phyloP scores from a whole-genome alignment of 2,113 vertebrate species.

The Bubo scandiacus region DNA sequence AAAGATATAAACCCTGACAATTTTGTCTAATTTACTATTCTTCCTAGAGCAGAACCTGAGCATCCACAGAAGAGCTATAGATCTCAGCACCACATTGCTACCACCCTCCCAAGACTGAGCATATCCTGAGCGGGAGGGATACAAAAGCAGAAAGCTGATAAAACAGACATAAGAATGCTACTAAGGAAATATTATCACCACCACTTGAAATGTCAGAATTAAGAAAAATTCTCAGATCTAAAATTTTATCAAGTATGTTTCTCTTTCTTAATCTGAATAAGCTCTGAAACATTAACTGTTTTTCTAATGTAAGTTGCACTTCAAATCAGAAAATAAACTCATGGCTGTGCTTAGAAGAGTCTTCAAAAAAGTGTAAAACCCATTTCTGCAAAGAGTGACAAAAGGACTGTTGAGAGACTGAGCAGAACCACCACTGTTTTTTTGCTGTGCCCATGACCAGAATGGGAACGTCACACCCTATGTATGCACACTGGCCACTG shows the following conservation, averaged over 20 bases:
- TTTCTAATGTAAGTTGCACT: background rate
- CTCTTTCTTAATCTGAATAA: background rate
- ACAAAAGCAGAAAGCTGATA: background rate
- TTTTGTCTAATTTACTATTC: background rate
- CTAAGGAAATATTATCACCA: background rate
- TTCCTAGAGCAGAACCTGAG: background rate
- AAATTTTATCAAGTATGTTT: background rate
- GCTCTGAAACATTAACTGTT: background rate
- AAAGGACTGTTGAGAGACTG: background rate
- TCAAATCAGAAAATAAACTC: background rate
- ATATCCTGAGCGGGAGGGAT: background rate
- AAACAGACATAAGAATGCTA: background rate
- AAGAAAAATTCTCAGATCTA: background rate
- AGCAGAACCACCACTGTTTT: background rate
- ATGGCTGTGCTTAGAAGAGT: background rate
- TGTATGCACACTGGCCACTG: fast-evolving
- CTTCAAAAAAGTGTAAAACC: background rate
- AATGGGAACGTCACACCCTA: background rate
- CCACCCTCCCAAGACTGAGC: background rate
- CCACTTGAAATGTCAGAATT: fast-evolving
- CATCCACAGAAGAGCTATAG: background rate
- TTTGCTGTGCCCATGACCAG: no score
- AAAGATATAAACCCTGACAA: background rate
- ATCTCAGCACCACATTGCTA: background rate
- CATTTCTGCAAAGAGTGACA: background rate